phyloP scores from a whole-genome alignment of 2,113 vertebrate species.

The Prunella fulvescens region DNA sequence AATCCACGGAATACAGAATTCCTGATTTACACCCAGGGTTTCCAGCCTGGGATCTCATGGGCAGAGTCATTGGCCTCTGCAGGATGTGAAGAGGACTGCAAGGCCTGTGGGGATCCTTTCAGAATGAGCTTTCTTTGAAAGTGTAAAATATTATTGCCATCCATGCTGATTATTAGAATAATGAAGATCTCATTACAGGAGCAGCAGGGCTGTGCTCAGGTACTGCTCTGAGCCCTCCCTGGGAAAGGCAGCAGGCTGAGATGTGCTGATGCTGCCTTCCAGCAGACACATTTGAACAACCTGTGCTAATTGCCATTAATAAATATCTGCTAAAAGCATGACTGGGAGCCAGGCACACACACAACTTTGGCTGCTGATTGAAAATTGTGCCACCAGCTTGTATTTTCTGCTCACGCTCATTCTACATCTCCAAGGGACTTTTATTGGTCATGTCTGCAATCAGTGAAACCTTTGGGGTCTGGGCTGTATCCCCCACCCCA shows the following conservation, averaged over 20 bases:
- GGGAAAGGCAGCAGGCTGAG: neutral
- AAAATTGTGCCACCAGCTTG: neutral
- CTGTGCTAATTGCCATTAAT: conserved; percentile 20
- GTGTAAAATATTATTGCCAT: neutral
- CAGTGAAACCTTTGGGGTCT: neutral
- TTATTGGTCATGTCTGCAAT: neutral
- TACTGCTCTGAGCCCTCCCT: neutral
- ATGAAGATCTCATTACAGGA: conserved; percentile 41
- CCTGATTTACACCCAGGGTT: neutral
- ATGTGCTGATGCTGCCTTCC: neutral
- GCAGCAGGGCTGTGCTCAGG: conserved; percentile 27
- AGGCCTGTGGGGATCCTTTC: neutral
- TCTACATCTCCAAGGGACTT: neutral
- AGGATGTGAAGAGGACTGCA: neutral
- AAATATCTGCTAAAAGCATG: neutral
- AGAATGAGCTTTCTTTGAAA: neutral
- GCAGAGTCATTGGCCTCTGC: neutral
- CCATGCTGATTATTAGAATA: conserved; percentile 20
- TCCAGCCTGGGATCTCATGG: neutral
- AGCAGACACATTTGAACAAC: neutral
- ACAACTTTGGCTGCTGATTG: neutral
- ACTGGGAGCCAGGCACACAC: neutral
- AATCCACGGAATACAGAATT: neutral
- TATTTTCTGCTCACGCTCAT: neutral
- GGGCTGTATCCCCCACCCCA: fast-evolving